Percentiles rank a stretch among this genome's conserved stretches.
Evolutionary conservation across 2,113 vertebrate genomes (phyloP).

Genomic region (Chionodraco myersi): DNA sequence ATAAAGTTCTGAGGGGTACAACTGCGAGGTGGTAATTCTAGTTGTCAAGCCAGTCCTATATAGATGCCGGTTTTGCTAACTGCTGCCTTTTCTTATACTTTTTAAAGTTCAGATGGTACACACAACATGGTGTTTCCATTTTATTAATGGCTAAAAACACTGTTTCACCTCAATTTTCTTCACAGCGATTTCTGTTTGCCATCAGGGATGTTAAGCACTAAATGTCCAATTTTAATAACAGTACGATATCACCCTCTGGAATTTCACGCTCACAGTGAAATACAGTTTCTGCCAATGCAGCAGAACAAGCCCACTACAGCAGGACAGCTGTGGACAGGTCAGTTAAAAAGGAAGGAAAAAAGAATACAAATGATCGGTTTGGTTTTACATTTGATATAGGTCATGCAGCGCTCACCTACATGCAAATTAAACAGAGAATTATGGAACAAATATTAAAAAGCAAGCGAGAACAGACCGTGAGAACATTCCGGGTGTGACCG

Average conservation of each 20-base stretch:
- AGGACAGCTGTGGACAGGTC: conserved; percentile 15
- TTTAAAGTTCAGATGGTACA: no score
- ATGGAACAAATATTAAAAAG: conserved; percentile 36
- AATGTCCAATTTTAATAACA: conserved; percentile 12
- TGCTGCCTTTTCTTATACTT: no score
- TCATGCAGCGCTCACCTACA: conserved; percentile 20
- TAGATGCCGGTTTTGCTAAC: no score
- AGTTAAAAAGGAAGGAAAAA: conserved; percentile 14
- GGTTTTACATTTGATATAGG: conserved; percentile 11
- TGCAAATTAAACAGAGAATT: conserved; percentile 34
- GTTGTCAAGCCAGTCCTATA: no score
- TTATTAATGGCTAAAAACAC: neutral
- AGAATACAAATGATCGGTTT: neutral
- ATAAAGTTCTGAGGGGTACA: no score
- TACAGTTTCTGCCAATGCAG: conserved; percentile 8
- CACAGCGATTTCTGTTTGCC: neutral
- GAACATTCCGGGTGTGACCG: conserved; percentile 11
- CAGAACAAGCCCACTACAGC: neutral
- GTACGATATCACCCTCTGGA: conserved; percentile 14
- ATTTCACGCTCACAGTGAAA: conserved; percentile 18
- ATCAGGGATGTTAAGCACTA: conserved; percentile 1
- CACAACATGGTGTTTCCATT: neutral
- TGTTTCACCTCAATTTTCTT: neutral
- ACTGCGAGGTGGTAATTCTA: no score
- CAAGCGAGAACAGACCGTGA: neutral